phyloP scores from a whole-genome alignment of 2,797 vertebrate species.

The Enteromius unitaeniatus region DNA sequence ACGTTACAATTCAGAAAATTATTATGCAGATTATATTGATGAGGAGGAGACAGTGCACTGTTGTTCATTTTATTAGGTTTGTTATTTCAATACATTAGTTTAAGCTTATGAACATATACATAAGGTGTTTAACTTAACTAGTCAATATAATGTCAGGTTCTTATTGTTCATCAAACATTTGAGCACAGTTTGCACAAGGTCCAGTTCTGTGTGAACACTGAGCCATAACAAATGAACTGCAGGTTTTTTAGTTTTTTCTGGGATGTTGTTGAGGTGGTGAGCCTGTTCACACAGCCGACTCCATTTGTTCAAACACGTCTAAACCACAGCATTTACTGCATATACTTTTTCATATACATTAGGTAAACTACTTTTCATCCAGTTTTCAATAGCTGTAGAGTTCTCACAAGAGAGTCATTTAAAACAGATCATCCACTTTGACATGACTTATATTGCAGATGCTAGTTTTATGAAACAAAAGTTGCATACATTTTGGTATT shows the following conservation, averaged over 20 bases:
- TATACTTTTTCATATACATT: background rate
- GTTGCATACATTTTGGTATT: slow-evolving; percentile 21
- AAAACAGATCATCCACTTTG: background rate
- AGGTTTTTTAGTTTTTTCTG: background rate
- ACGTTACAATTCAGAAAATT: background rate
- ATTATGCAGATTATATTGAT: background rate
- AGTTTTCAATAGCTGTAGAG: background rate
- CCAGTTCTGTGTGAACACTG: slow-evolving; percentile 4
- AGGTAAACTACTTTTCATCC: background rate
- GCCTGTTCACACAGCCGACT: background rate
- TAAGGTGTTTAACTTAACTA: slow-evolving; percentile 11
- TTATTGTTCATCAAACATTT: slow-evolving; percentile 13
- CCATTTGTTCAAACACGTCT: background rate
- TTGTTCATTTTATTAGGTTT: slow-evolving; percentile 22
- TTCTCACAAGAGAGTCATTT: background rate
- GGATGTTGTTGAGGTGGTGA: background rate
- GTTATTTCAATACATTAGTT: slow-evolving; percentile 10
- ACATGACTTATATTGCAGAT: background rate
- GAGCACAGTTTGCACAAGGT: background rate
- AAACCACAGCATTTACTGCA: slow-evolving; percentile 22
- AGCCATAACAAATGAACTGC: background rate
- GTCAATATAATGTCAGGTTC: background rate
- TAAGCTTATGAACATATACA: slow-evolving; percentile 10
- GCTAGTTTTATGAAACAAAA: background rate
- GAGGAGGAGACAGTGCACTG: slow-evolving; percentile 3